A percentile compares a stretch with the other conserved stretches of the same genome.
These are phyloP conservation scores for Dynastes hyllus DNA, from an alignment of 2,888 invertebrate species.

Conservation along the genomic window DNA sequence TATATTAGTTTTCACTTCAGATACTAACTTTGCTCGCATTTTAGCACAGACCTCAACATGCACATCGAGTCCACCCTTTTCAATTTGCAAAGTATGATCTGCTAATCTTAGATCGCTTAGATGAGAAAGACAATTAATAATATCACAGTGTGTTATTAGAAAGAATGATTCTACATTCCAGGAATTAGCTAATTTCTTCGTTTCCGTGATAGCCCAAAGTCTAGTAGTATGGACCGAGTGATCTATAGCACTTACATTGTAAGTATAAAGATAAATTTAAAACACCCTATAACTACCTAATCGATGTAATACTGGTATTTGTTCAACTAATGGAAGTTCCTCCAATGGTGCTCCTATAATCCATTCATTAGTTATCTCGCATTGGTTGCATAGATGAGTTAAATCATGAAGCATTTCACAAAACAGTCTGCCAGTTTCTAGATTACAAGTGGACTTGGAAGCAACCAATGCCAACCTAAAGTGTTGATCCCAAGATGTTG, in stretches of 20 bases:
- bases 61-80: constrained; percentile 75
- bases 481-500: constrained; percentile 87
- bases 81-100: constrained; percentile 76
- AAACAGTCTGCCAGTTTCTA: constrained; percentile 72
- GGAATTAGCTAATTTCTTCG: constrained; percentile 80
- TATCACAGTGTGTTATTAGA: constrained; percentile 78
- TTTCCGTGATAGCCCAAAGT: constrained; percentile 84
- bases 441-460: constrained; percentile 67
- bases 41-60: constrained; percentile 87
- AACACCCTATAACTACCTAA: constrained; percentile 71
- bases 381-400: constrained; percentile 83
- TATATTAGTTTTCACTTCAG: constrained; percentile 85
- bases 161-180: constrained; percentile 88
- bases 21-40: constrained; percentile 86
- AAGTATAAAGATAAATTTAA: not conserved
- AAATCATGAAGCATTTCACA: constrained; percentile 80
- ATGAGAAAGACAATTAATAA: constrained; percentile 77
- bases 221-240: constrained; percentile 87
- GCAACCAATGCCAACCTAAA: constrained; percentile 74
- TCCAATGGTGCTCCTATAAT: constrained; percentile 82
- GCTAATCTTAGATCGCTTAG: constrained; percentile 75
- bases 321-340: constrained; percentile 86
- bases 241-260: constrained; percentile 71
- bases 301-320: constrained; percentile 85
- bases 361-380: constrained; percentile 82